Evolutionary conservation across 2,113 vertebrate species (phyloP).

Genomic region (Oophaga pumilio): DNA sequence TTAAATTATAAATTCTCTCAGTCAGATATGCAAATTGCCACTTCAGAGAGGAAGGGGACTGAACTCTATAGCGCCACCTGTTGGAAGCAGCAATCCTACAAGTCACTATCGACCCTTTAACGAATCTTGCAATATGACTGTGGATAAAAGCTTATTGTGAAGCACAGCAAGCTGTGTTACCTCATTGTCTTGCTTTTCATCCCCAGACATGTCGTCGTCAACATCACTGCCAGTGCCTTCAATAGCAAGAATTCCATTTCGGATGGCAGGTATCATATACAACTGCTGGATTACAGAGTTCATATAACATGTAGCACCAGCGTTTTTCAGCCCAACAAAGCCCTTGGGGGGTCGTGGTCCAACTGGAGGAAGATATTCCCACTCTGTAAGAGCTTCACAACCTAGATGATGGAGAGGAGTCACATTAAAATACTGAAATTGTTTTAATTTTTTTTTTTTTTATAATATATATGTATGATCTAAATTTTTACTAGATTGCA

Average conservation of each 20-base stretch:
- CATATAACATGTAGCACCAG: conserved; percentile 98
- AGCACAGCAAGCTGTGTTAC: conserved; percentile 67
- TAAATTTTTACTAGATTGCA: too few relatives aligned
- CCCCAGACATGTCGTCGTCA: conserved; percentile 97
- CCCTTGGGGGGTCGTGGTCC: conserved; percentile 96
- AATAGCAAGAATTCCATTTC: conserved; percentile 96
- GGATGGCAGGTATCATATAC: conserved; percentile 98
- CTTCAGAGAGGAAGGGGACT: too few relatives aligned
- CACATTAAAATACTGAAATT: not conserved
- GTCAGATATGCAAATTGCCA: too few relatives aligned
- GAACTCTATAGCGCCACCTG: too few relatives aligned
- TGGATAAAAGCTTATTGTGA: too few relatives aligned
- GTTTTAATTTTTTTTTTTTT: too few relatives aligned
- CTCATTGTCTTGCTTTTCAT: conserved; percentile 98
- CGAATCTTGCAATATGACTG: too few relatives aligned
- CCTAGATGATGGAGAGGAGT: conserved; percentile 70
- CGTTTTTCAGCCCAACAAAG: conserved; percentile 97
- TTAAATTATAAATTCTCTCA: too few relatives aligned
- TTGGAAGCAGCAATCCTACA: too few relatives aligned
- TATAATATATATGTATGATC: too few relatives aligned
- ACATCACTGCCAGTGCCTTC: conserved; percentile 97
- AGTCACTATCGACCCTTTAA: too few relatives aligned
- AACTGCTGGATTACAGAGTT: conserved; percentile 99
- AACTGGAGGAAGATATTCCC: conserved; percentile 97
- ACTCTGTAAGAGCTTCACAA: conserved; percentile 95